Evolutionary conservation across 2,113 vertebrate species (phyloP).

Genomic region (Sinocyclocheilus anophthalmus): DNA sequence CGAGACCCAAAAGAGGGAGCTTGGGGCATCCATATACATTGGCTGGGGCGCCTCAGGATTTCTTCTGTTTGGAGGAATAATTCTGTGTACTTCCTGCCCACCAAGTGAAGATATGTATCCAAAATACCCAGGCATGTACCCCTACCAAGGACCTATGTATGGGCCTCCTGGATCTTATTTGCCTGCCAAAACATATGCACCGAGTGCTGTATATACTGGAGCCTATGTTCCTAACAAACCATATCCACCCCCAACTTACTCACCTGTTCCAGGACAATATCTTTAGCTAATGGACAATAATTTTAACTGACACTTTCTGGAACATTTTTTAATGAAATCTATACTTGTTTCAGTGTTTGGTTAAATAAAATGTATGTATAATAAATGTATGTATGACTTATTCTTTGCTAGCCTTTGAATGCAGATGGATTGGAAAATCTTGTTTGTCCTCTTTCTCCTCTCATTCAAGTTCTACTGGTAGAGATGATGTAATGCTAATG

Average conservation of each 20-base stretch:
- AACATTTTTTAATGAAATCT: neutral
- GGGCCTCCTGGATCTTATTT: slow-evolving; percentile 49
- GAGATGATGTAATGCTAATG: slow-evolving; percentile 12
- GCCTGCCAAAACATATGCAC: slow-evolving; percentile 63
- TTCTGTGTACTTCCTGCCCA: slow-evolving; percentile 76
- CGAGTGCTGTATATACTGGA: slow-evolving; percentile 61
- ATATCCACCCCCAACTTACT: slow-evolving; percentile 61
- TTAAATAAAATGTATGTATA: neutral
- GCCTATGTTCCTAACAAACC: slow-evolving; percentile 66
- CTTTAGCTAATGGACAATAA: slow-evolving; percentile 43
- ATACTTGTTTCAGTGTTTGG: slow-evolving; percentile 37
- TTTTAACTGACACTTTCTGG: neutral
- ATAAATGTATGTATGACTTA: neutral
- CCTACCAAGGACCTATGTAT: slow-evolving; percentile 55
- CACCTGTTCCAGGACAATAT: slow-evolving; percentile 59
- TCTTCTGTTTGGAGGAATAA: slow-evolving; percentile 74
- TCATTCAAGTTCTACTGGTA: neutral
- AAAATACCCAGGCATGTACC: slow-evolving; percentile 63
- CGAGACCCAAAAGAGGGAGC: no score
- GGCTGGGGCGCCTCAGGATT: slow-evolving; percentile 69
- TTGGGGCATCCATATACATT: slow-evolving; percentile 76
- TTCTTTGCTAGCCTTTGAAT: neutral
- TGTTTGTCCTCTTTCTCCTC: slow-evolving; percentile 2
- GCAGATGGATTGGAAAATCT: neutral
- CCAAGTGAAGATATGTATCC: slow-evolving; percentile 58